phyloP scores from a whole-genome alignment of 1,140 invertebrate genomes.

The Brachionus plicatilis region DNA sequence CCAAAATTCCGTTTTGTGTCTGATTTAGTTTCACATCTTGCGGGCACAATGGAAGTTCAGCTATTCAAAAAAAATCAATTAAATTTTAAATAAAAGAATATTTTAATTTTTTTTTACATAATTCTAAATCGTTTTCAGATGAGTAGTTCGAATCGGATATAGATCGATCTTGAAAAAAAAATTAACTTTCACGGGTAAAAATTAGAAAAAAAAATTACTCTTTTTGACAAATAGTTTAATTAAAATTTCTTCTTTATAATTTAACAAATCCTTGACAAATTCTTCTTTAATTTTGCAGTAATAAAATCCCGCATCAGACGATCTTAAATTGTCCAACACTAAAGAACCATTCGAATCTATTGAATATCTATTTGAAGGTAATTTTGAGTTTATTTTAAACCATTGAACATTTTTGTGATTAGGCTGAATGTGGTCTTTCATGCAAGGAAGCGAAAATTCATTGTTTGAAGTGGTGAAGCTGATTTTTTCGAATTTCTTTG shows the following conservation, averaged over 20 bases:
- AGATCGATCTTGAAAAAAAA: not conserved
- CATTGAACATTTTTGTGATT: not conserved
- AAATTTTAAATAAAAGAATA: not conserved
- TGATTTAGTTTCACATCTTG: not conserved
- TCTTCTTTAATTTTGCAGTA: not conserved
- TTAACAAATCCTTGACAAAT: not conserved
- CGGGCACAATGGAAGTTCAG: constrained; percentile 11
- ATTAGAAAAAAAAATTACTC: not conserved
- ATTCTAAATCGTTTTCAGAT: not conserved
- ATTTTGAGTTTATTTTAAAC: constrained; percentile 26
- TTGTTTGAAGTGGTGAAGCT: not conserved
- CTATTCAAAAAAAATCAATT: not conserved
- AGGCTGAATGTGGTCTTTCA: not conserved
- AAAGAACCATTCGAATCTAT: not conserved
- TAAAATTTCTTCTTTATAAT: not conserved
- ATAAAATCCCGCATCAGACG: not conserved
- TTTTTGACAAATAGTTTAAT: not conserved
- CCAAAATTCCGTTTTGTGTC: constrained; percentile 16
- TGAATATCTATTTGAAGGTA: not conserved
- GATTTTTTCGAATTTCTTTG: not conserved
- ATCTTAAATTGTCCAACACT: not conserved
- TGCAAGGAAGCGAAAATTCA: not conserved
- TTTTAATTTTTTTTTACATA: not conserved
- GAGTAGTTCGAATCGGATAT: not conserved
- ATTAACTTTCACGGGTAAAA: not conserved